Base-by-base conservation (phyloP, 2,888 invertebrate species). In the Campoplex capitator region DNA sequence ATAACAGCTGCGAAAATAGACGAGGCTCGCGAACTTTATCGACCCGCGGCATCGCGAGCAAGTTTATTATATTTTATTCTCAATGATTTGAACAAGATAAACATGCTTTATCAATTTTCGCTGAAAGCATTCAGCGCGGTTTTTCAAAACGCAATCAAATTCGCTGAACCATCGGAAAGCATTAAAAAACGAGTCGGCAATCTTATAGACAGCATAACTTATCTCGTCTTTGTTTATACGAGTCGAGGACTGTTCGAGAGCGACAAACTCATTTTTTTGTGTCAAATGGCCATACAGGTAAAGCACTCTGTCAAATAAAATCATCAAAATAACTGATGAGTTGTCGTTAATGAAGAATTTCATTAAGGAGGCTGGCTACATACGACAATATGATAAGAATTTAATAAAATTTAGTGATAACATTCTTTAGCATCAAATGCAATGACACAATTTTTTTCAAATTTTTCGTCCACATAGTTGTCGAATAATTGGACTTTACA, bases 71-170 rank as follows among this genome's bases (percentile, higher is more conserved):
- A 99, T 94, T 99, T 99, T 94, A 98, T 99, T 87, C 95, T 99
- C 86, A 99, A 98, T 93, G 99, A 99, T 92, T 95, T 99, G 75
- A 96, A 97, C 95, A 98, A 98, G 94, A 98, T 99, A 91, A 98
- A 99, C 94, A 98, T 98, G 68, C 98, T 99, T 93, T 99, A 99
- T 94, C 98, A 99, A 94, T 99, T 99, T 95, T 99, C 99, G 0
- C 95, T 99, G 83, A 99, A 99, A 95, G 98, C 99, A 0, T 99
- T 98, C 95, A 98, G 97, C 90, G 97, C 97, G 0, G 98, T 99
- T 4, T 99, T 99, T 94, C 97, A 97, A 90, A 97, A 97, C 89
- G 98, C 99, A 0, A 96, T 99, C 70, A 95, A 95, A 23, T 95
- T 95, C 83, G 97, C 98, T 0, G 95, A 96, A 7, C 94, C 95